Evolutionary conservation across 92 coral and sea anemone species (phyloP).

Genomic region (Umimayanthus kanabou): DNA sequence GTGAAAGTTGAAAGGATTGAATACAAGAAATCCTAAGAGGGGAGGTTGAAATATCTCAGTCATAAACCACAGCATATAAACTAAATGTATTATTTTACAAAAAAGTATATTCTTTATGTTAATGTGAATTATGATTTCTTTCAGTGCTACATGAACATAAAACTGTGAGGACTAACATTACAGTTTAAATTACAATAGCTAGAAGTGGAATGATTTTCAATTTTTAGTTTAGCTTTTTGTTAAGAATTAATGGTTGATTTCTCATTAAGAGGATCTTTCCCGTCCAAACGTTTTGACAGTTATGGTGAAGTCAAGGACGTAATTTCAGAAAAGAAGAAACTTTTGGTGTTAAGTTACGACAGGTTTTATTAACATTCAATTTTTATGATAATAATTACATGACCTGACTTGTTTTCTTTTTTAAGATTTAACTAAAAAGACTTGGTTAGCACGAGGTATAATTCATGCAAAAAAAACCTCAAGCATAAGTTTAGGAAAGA

Average conservation of each 20-base stretch:
- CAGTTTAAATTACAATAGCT: too few relatives aligned
- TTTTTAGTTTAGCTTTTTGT: not conserved
- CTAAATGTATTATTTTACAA: not conserved
- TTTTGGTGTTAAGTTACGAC: not conserved
- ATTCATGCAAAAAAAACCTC: too few relatives aligned
- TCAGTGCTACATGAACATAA: too few relatives aligned
- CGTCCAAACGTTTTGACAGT: not conserved
- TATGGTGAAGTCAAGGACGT: not conserved
- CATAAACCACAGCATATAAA: not conserved
- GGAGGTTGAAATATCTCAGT: not conserved
- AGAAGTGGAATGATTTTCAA: too few relatives aligned
- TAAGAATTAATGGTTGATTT: not conserved
- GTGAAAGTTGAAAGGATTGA: slow-evolving; percentile 99
- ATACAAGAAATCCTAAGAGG: slow-evolving; percentile 78
- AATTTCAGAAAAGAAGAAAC: too few relatives aligned
- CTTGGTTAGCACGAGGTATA: too few relatives aligned
- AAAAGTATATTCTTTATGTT: not conserved
- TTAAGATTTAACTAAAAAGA: too few relatives aligned
- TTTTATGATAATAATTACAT: too few relatives aligned
- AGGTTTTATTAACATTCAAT: too few relatives aligned
- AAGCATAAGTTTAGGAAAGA: too few relatives aligned
- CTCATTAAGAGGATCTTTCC: not conserved
- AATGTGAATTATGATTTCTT: too few relatives aligned
- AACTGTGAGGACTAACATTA: not conserved
- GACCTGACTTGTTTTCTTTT: too few relatives aligned